phyloP scores from a whole-genome alignment of 2,888 invertebrate genomes.

The Ophion ventricosus region DNA sequence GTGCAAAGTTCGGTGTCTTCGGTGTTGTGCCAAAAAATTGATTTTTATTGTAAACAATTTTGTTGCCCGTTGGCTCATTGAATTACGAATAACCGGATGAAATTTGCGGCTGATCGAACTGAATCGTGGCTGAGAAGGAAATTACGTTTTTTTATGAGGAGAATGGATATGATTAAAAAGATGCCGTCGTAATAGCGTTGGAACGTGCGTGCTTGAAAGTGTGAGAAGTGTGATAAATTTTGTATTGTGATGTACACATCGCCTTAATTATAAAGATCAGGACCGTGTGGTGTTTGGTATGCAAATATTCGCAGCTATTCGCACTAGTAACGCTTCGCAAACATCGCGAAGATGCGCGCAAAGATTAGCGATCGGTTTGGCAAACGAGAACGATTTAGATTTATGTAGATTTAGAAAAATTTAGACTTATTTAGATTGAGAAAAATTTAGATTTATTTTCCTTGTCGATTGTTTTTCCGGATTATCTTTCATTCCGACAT shows the following conservation, averaged over 20 bases:
- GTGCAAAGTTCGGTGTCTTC: not conserved
- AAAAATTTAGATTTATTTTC: not conserved
- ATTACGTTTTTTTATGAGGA: not conserved
- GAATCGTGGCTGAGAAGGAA: not conserved
- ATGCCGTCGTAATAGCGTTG: not conserved
- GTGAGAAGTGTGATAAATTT: constrained; percentile 23
- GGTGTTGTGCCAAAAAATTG: not conserved
- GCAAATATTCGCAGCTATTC: constrained; percentile 21
- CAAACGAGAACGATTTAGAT: not conserved
- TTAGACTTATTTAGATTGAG: not conserved
- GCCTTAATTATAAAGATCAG: constrained; percentile 18
- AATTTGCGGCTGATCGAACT: too few species aligned
- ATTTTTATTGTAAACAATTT: not conserved
- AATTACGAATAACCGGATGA: too few species aligned
- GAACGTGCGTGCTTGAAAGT: not conserved
- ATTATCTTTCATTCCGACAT: not conserved
- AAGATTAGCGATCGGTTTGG: not conserved
- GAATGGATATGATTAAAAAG: not conserved
- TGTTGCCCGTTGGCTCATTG: not conserved
- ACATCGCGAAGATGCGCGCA: not conserved
- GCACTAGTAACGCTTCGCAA: constrained; percentile 18
- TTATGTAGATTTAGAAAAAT: not conserved
- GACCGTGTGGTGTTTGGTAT: constrained; percentile 16
- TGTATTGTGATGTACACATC: not conserved
- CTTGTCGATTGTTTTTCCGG: not conserved